phyloP scores from a whole-genome alignment of 2,797 vertebrate species.

The Chrysocyon brachyurus region DNA sequence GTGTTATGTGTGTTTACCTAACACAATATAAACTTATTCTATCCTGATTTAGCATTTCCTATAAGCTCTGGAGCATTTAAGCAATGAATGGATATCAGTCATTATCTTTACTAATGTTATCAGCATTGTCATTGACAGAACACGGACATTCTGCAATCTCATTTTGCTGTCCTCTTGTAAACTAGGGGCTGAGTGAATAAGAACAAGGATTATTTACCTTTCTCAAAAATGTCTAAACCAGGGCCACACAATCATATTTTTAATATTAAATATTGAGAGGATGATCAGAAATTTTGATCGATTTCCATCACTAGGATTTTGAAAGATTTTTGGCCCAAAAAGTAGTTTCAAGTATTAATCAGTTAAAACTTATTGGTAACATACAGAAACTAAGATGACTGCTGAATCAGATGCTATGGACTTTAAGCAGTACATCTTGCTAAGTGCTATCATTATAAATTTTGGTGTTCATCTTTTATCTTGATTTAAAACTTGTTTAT shows the following conservation, averaged over 20 bases:
- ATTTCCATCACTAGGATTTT: neutral
- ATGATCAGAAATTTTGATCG: neutral
- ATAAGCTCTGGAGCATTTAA: neutral
- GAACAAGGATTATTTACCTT: neutral
- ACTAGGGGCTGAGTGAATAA: neutral
- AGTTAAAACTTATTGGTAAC: neutral
- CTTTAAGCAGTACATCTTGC: neutral
- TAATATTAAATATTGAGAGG: neutral
- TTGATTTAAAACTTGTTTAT: neutral
- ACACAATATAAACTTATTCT: neutral
- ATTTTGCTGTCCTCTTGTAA: neutral
- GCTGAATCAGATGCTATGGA: neutral
- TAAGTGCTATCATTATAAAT: neutral
- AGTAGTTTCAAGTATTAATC: neutral
- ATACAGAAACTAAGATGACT: neutral
- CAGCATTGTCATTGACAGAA: neutral
- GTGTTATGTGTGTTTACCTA: neutral
- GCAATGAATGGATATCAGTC: neutral
- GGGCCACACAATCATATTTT: neutral
- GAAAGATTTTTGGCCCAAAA: neutral
- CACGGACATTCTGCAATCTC: neutral
- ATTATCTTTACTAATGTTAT: neutral
- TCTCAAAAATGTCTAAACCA: neutral
- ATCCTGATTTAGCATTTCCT: neutral
- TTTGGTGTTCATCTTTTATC: neutral